A percentile compares a stretch with the other conserved stretches of the same genome.
Conservation (phyloP, 2,797 vertebrate genomes). For the Takifugu rubripes region DNA sequence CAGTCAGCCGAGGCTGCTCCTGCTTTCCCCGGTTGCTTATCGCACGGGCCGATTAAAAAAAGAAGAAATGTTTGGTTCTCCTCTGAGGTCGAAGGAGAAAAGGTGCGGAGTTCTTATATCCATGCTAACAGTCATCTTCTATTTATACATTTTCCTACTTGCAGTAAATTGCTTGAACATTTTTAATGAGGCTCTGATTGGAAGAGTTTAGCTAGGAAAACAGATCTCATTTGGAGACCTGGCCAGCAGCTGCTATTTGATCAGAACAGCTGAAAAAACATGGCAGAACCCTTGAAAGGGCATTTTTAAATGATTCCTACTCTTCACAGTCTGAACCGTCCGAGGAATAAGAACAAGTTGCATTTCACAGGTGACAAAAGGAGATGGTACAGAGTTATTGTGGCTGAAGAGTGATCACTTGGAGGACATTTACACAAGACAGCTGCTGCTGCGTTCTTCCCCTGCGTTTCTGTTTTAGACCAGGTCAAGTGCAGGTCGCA, state of each 20-base stretch:
- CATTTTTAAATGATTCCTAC: conserved; percentile 30
- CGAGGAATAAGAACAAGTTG: conserved; percentile 41
- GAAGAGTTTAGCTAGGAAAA: conserved; percentile 52
- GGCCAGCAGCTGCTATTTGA: conserved; percentile 34
- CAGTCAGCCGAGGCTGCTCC: neutral
- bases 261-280: conserved; percentile 61
- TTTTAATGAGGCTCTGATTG: conserved; percentile 50
- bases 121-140: conserved; percentile 2
- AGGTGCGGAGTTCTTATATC: too few relatives aligned
- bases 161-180: conserved; percentile 18
- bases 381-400: conserved; percentile 16
- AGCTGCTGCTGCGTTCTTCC: conserved; percentile 54
- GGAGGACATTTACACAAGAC: conserved; percentile 66
- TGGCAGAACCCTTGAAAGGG: conserved; percentile 32
- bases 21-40: conserved; percentile 3
- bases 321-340: conserved; percentile 34
- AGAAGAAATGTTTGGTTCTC: too few relatives aligned
- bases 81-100: too few relatives aligned
- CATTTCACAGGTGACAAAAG: conserved; percentile 37
- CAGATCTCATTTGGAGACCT: conserved; percentile 53
- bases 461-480: conserved; percentile 13
- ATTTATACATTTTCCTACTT: conserved; percentile 31
- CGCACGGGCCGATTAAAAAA: neutral
- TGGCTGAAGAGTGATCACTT: conserved; percentile 39
- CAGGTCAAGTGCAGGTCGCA: conserved; percentile 48